Conservation (phyloP, 2,888 invertebrate genomes). For the Conchocele bisecta region DNA sequence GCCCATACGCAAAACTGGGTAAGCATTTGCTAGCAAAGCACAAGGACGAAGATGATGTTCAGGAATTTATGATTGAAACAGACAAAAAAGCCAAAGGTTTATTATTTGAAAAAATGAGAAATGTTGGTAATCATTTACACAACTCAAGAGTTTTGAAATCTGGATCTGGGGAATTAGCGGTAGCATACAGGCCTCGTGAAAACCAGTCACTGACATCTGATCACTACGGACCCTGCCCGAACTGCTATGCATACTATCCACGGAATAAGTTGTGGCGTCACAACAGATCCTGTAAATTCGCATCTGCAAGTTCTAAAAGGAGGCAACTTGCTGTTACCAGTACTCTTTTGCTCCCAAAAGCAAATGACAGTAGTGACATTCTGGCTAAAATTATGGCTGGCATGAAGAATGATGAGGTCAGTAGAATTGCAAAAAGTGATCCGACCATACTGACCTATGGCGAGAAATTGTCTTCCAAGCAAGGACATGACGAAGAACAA, state of each 20-base stretch:
- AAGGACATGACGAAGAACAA: neutral
- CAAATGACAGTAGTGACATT: neutral
- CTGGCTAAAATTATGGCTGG: neutral
- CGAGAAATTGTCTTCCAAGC: neutral
- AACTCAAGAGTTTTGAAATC: neutral
- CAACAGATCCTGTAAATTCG: neutral
- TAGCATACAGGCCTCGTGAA: neutral
- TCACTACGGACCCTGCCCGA: neutral
- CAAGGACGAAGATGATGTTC: neutral
- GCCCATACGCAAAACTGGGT: neutral
- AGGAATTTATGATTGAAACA: neutral
- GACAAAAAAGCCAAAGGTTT: neutral
- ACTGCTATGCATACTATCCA: slow-evolving; percentile 1
- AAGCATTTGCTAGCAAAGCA: neutral
- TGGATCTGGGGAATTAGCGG: neutral
- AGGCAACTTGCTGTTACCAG: neutral
- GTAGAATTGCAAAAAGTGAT: neutral
- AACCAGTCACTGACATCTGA: neutral
- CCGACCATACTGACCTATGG: neutral
- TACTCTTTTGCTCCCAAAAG: neutral
- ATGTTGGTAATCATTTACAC: slow-evolving; percentile 10
- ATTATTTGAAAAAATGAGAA: neutral
- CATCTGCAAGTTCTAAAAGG: neutral
- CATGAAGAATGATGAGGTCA: neutral
- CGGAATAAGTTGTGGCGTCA: no score